These are phyloP conservation scores for Thalassophryne amazonica DNA, from an alignment of 2,797 vertebrate species.

Conservation along the genomic window DNA sequence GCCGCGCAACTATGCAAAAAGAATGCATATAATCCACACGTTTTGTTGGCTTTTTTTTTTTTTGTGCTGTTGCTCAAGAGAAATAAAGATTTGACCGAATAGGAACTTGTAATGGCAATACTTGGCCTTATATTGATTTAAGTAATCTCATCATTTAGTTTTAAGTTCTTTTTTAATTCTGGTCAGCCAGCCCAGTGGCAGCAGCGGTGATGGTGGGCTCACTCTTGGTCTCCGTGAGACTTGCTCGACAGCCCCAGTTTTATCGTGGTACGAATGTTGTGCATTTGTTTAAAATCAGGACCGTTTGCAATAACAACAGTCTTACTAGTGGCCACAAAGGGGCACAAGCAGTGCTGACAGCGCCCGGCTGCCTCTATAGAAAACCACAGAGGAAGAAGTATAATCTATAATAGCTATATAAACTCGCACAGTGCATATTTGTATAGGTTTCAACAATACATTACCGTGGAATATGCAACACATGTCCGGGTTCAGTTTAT, in stretches of 20 bases:
- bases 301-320: conserved; percentile 98
- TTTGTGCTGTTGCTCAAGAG: conserved; percentile 46
- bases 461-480: conserved; percentile 73
- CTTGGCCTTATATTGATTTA: conserved; percentile 80
- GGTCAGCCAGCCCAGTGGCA: conserved; percentile 91
- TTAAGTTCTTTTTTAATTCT: conserved; percentile 95
- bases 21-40: conserved; percentile 76
- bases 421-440: conserved; percentile 72
- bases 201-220: conserved; percentile 94
- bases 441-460: conserved; percentile 72
- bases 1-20: conserved; percentile 84
- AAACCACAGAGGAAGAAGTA: conserved; percentile 81
- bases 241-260: conserved; percentile 90
- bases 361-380: conserved; percentile 92
- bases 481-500: conserved; percentile 92
- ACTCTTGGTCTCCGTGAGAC: conserved; percentile 99
- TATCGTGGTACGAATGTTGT: conserved; percentile 99
- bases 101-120: conserved; percentile 75
- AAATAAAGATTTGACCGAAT: conserved; percentile 58
- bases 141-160: conserved; percentile 77
- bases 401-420: conserved; percentile 59
- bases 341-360: conserved; percentile 97
- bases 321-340: conserved; percentile 82
- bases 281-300: conserved; percentile 99
- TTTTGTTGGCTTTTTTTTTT: conserved; percentile 6